Evolutionary conservation across 1,140 invertebrate species (phyloP), one percentile per base, ranked within the genome.

Genomic region (Solen grandis): DNA sequence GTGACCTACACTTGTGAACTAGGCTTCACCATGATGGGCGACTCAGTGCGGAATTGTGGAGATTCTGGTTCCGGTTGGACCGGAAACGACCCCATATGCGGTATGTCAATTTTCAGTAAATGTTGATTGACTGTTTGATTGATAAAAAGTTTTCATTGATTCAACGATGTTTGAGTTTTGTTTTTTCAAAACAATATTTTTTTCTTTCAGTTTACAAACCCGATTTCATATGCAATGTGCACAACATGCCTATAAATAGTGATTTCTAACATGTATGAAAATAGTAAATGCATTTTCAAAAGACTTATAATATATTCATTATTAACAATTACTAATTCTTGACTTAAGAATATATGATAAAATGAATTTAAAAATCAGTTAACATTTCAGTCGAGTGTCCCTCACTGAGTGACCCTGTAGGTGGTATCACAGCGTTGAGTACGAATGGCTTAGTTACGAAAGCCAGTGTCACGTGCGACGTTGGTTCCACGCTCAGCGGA

Each of bases 401-500:
- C 33, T 16, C 27, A 22, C 5, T 75, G 14, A 33, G 1, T 29
- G 60, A 0, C 1, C 73, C n/a, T 13, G 29, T n/a, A 10, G 46
- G 41, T 29, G 73, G 73, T 2, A 52, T 8, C 5, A 33, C n/a
- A 0, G 25, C 19, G 1, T 63, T 63, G 22, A 31, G 41, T 2
- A 35, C 73, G 27, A 65, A 36, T 33, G 73, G 73, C 36, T 35
- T 46, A 16, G 13, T 13, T 22, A 75, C 73, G 19, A 3, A 22
- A 41, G 73, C 73, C 4, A 60, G 13, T 0, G 63, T 75, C 27
- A 41, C 22, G 29, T 75, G 73, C 25, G 38, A 75, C 2, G 25
- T 52, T 5, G 73, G 73, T 1, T 19, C 59, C 29, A 52, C 73
- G 25, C 36, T 75, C 31, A 75, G 52, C 25, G 73, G 73, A 52